phyloP scores from a whole-genome alignment of 2,797 vertebrate species.

The Phalloptychus januarius region DNA sequence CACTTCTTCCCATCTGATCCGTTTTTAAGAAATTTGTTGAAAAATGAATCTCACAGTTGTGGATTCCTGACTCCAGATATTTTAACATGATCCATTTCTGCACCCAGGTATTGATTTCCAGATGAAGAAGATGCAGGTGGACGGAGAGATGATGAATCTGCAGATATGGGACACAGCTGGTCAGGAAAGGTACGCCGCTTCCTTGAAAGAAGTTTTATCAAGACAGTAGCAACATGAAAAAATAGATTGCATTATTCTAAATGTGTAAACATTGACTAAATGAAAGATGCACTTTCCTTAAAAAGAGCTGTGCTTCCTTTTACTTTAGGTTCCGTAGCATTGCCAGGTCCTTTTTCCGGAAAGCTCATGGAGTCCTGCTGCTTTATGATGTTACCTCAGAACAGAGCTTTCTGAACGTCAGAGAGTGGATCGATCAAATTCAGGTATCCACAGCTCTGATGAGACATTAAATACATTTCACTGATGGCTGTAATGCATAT shows the following conservation, averaged over 20 bases:
- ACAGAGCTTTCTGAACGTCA: slow-evolving; percentile 81
- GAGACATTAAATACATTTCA: background rate
- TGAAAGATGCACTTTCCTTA: background rate
- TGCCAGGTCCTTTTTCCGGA: slow-evolving; percentile 80
- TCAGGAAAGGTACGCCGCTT: slow-evolving; percentile 77
- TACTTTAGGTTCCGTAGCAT: slow-evolving; percentile 79
- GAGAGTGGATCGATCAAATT: slow-evolving; percentile 83
- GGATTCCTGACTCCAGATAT: slow-evolving; percentile 3
- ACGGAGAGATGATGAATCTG: slow-evolving; percentile 78
- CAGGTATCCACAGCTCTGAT: slow-evolving; percentile 60
- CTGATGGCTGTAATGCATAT: background rate
- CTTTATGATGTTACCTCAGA: slow-evolving; percentile 82
- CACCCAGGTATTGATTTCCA: slow-evolving; percentile 83
- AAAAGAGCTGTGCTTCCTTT: background rate
- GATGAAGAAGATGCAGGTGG: slow-evolving; percentile 84
- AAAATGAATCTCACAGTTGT: background rate
- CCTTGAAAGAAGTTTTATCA: background rate
- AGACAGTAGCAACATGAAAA: slow-evolving; percentile 6
- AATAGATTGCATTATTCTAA: background rate
- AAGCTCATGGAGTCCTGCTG: slow-evolving; percentile 80
- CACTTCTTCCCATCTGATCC: background rate
- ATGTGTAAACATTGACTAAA: background rate
- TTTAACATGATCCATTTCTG: slow-evolving; percentile 1
- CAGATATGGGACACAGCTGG: slow-evolving; percentile 86
- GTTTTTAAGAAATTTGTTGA: background rate